Evolutionary conservation across 1,140 invertebrate species (phyloP).

Genomic region (Epicauta chinensis): DNA sequence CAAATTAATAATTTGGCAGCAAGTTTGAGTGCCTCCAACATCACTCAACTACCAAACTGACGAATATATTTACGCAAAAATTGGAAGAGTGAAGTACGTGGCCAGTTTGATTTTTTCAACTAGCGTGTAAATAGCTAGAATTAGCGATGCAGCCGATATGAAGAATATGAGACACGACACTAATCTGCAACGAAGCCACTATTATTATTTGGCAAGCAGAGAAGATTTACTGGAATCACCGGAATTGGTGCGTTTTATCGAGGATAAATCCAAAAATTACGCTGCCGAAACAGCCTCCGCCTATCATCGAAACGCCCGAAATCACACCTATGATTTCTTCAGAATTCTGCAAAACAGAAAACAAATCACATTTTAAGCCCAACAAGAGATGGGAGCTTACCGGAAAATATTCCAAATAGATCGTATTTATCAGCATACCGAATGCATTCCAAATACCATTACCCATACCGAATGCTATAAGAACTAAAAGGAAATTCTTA

Average conservation of each 20-base stretch:
- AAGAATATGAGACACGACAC: conserved; percentile 13
- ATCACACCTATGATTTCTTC: conserved; percentile 28
- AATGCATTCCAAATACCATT: conserved; percentile 30
- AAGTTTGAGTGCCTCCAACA: no score
- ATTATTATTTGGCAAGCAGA: background rate
- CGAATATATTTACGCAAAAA: conserved; percentile 24
- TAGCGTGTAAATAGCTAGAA: conserved; percentile 9
- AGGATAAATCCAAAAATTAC: conserved; percentile 32
- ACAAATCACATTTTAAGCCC: background rate
- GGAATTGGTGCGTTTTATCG: conserved; percentile 34
- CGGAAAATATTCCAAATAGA: conserved; percentile 34
- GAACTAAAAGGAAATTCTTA: conserved; percentile 26
- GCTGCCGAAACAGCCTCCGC: conserved; percentile 32
- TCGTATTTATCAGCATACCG: conserved; percentile 27
- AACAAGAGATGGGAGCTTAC: conserved; percentile 13
- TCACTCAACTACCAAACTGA: background rate
- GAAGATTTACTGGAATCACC: conserved; percentile 21
- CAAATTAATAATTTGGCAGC: no score
- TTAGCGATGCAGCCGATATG: conserved; percentile 9
- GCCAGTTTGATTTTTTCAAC: conserved; percentile 11
- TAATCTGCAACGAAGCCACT: conserved; percentile 17
- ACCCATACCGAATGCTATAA: conserved; percentile 27
- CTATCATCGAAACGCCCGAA: conserved; percentile 23
- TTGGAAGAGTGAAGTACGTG: conserved; percentile 22
- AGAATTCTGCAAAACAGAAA: conserved; percentile 23